Evolutionary conservation across 2,113 vertebrate species (phyloP).

Genomic region (Craseonycteris thonglongyai): DNA sequence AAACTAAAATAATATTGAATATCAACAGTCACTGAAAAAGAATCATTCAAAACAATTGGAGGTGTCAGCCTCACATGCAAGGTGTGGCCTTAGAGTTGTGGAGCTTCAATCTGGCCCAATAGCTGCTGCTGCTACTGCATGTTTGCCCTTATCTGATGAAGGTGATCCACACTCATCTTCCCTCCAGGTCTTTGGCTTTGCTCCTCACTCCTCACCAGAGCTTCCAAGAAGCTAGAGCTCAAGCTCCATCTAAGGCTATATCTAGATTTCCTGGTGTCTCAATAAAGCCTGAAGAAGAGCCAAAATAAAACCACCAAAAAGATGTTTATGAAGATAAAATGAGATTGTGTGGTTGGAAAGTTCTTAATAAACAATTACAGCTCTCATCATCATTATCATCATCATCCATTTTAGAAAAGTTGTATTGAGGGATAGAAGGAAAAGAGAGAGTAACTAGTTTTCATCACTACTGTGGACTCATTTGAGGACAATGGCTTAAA

Average conservation of each 20-base stretch:
- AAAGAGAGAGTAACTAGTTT: neutral
- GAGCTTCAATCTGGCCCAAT: fast-evolving
- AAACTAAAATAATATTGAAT: too few relatives aligned
- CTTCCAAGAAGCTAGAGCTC: neutral
- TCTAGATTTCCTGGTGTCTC: neutral
- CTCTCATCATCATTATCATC: too few relatives aligned
- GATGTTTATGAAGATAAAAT: neutral
- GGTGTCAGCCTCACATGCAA: too few relatives aligned
- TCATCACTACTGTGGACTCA: neutral
- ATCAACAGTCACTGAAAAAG: too few relatives aligned
- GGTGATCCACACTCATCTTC: fast-evolving
- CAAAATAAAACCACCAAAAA: neutral
- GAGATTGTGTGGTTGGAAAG: neutral
- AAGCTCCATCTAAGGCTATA: neutral
- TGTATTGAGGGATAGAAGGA: neutral
- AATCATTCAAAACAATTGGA: too few relatives aligned
- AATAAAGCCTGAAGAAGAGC: neutral
- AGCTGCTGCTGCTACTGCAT: fast-evolving
- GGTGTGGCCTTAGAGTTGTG: neutral
- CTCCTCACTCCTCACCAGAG: neutral
- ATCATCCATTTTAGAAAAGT: neutral
- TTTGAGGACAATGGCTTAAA: neutral
- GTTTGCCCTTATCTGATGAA: neutral
- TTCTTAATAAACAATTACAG: neutral
- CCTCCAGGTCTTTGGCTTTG: neutral